Evolutionary conservation across 2,113 vertebrate species (phyloP).

Genomic region (Eolophus roseicapilla): DNA sequence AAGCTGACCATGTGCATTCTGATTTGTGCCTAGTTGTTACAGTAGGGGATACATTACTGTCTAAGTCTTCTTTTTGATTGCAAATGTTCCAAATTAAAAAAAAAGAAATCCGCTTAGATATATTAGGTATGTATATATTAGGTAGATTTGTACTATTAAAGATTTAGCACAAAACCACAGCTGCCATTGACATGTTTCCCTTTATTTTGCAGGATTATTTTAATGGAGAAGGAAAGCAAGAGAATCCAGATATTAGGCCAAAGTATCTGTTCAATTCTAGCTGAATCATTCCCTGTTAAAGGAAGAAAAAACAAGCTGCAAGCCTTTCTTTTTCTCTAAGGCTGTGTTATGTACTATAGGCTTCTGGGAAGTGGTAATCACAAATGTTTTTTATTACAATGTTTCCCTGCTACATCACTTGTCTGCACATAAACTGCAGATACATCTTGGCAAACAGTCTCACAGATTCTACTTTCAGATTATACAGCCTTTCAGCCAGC

Average conservation of each 20-base stretch:
- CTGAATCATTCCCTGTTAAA: background rate
- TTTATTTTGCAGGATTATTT: conserved; percentile 4
- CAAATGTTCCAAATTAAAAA: conserved; percentile 48
- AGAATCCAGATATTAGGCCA: background rate
- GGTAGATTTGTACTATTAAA: conserved; percentile 36
- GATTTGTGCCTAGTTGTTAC: conserved; percentile 54
- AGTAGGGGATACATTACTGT: conserved; percentile 45
- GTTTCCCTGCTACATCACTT: background rate
- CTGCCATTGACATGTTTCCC: background rate
- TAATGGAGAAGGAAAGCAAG: background rate
- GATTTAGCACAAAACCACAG: conserved; percentile 11
- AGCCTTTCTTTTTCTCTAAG: background rate
- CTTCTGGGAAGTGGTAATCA: background rate
- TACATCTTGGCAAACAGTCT: background rate
- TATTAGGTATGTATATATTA: conserved; percentile 16
- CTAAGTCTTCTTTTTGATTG: conserved; percentile 55
- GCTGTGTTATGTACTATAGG: background rate
- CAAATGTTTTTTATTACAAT: conserved; percentile 4
- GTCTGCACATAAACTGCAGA: background rate
- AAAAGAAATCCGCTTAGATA: conserved; percentile 4
- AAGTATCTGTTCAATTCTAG: background rate
- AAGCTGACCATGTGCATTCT: conserved; percentile 50
- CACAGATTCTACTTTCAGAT: background rate
- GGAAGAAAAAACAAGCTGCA: background rate
- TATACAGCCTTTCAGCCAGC: background rate